Evolutionary conservation across 2,888 invertebrate species (phyloP).

Genomic region (Mesorhabditis belari): DNA sequence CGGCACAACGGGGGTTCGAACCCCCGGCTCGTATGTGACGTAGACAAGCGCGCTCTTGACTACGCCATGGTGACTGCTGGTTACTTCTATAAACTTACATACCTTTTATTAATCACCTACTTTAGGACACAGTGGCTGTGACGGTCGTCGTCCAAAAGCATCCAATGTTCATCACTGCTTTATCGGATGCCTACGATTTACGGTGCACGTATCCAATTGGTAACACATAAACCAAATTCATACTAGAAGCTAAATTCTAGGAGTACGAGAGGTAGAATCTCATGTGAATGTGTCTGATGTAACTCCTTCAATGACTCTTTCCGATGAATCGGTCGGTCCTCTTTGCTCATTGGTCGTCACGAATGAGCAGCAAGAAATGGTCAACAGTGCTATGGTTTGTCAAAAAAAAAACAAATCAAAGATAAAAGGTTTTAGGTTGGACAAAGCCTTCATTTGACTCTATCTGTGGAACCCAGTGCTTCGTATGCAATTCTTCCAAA

Average conservation of each 20-base stretch:
- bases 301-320: constrained; percentile 33
- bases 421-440: constrained; percentile 14
- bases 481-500: constrained; percentile 44
- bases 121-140: constrained; percentile 43
- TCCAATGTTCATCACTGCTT: constrained; percentile 85
- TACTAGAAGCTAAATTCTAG: constrained; percentile 3
- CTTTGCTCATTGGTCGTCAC: constrained; percentile 36
- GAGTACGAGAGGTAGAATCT: constrained; percentile 16
- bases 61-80: no score
- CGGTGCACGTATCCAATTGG: constrained; percentile 90
- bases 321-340: constrained; percentile 19
- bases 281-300: constrained; percentile 59
- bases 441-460: constrained; percentile 24
- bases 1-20: no score
- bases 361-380: constrained; percentile 30
- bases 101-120: not conserved
- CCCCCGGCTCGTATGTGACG: no score
- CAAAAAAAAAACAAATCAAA: constrained; percentile 8
- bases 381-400: constrained; percentile 32
- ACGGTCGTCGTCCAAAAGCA: constrained; percentile 91
- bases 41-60: no score
- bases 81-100: no score
- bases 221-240: constrained; percentile 63
- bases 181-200: constrained; percentile 90
- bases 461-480: constrained; percentile 12